phyloP scores from a whole-genome alignment of 2,797 vertebrate species.

The Myotis planiceps region DNA sequence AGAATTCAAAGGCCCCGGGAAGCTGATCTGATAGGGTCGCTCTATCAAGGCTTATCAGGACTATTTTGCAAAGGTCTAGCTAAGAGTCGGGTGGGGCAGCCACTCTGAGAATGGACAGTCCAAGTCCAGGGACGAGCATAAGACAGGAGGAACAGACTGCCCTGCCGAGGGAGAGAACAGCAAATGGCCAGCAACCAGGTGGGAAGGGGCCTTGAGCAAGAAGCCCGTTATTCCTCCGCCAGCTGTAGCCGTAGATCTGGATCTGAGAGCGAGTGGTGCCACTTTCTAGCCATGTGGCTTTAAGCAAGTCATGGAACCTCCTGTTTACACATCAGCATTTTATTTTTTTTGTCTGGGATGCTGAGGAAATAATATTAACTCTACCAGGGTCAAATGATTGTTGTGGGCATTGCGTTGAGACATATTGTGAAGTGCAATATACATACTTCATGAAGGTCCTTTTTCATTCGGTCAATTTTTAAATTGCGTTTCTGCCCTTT shows the following conservation, averaged over 20 bases:
- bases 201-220: background rate
- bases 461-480: background rate
- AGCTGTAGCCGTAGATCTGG: too few species aligned
- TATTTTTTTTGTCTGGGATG: background rate
- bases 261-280: background rate
- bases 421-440: too few species aligned
- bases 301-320: background rate
- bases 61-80: background rate
- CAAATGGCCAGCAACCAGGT: background rate
- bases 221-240: fast-evolving
- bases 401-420: background rate
- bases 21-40: background rate
- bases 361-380: background rate
- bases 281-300: background rate
- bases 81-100: background rate
- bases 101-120: background rate
- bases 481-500: background rate
- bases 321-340: background rate
- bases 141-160: background rate
- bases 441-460: background rate
- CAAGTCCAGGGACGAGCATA: too few species aligned
- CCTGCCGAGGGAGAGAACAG: background rate
- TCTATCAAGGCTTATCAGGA: background rate
- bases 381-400: background rate
- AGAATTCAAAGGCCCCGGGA: background rate